Percentiles rank a stretch among this genome's conserved stretches.
Evolutionary conservation across 23 tunicate species (phyloP).

Genomic region (Trididemnum clinides): DNA sequence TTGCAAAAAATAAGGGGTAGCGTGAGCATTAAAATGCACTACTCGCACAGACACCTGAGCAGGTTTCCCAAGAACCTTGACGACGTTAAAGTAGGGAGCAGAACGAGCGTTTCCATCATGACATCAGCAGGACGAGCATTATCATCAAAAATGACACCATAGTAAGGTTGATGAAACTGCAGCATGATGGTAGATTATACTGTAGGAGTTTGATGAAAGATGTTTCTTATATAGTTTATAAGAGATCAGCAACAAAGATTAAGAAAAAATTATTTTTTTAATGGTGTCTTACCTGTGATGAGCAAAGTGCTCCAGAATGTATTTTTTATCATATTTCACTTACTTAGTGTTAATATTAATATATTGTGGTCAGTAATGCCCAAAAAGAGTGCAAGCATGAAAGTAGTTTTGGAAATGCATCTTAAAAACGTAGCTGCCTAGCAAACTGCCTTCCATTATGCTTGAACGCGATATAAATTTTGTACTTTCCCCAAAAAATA

Average conservation of each 20-base stretch:
- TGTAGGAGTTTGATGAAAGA: slow-evolving; percentile 5
- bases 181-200: neutral
- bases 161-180: too few species aligned
- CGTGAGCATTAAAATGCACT: slow-evolving; percentile 9
- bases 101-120: too few species aligned
- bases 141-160: too few species aligned
- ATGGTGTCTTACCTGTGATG: too few species aligned
- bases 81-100: neutral
- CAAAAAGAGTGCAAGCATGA: neutral
- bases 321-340: neutral
- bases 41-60: slow-evolving; percentile 11
- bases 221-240: neutral
- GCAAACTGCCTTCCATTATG: too few species aligned
- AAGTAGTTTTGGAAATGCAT: neutral
- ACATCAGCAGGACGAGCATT: too few species aligned
- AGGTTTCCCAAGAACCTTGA: neutral
- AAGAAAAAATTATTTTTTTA: neutral
- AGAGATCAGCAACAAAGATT: slow-evolving; percentile 3
- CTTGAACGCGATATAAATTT: neutral
- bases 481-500: neutral
- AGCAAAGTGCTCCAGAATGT: neutral
- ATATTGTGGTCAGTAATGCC: neutral
- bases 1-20: neutral
- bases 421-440: neutral
- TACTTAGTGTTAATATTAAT: too few species aligned